These are phyloP conservation scores for Procapra przewalskii DNA, from an alignment of 2,113 vertebrate genomes.

Conservation along the genomic window DNA sequence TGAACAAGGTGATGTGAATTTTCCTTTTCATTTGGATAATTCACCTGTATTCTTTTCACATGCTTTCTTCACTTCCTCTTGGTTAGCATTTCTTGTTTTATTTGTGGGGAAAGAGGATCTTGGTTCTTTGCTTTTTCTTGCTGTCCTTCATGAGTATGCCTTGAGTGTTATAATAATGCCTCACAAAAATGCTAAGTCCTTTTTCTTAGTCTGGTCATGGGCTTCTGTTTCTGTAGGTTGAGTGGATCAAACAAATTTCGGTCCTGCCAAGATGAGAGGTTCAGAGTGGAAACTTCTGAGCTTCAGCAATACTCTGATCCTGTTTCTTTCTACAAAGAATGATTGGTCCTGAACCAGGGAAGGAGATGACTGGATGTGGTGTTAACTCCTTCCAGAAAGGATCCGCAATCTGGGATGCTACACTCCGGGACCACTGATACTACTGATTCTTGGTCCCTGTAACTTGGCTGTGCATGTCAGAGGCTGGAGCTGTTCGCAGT, in stretches of 20 bases:
- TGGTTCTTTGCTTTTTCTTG: background rate
- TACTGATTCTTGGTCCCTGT: background rate
- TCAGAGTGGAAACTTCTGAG: background rate
- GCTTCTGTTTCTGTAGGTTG: background rate
- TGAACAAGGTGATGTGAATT: background rate
- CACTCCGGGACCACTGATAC: accelerated
- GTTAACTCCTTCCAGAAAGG: background rate
- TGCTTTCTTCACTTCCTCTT: background rate
- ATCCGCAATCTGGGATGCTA: background rate
- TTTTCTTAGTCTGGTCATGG: background rate
- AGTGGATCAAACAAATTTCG: background rate
- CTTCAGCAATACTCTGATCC: background rate
- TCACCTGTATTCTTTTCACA: background rate
- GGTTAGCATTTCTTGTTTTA: background rate
- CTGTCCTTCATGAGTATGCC: background rate
- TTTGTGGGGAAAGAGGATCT: background rate
- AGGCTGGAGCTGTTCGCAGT: background rate
- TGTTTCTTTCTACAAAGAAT: background rate
- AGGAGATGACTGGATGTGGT: background rate
- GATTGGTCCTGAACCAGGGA: background rate
- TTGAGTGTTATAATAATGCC: background rate
- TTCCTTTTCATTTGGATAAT: background rate
- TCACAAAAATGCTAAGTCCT: conserved; percentile 16
- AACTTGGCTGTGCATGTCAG: background rate
- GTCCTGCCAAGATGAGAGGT: background rate